phyloP scores from a whole-genome alignment of 1,140 invertebrate species.

The Zaprionus ghesquierei region DNA sequence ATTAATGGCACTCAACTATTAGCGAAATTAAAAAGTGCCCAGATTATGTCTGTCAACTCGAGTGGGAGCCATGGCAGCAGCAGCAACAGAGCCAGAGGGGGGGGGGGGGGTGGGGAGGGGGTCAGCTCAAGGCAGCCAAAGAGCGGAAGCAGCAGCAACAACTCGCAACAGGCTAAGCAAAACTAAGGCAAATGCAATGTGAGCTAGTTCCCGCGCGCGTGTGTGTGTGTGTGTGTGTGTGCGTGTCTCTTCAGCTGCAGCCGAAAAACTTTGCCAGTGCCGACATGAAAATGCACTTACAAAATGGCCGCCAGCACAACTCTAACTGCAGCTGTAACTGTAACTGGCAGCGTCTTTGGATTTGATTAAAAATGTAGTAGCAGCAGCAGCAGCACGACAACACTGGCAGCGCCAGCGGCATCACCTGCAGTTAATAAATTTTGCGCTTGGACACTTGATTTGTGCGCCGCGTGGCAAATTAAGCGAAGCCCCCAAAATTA shows the following conservation, averaged over 20 bases:
- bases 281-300: conserved; percentile 39
- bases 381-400: neutral
- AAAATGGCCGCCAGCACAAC: conserved; percentile 5
- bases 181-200: neutral
- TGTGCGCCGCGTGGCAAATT: conserved; percentile 12
- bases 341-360: neutral
- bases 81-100: neutral
- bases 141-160: neutral
- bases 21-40: conserved; percentile 75
- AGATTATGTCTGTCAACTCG: conserved; percentile 56
- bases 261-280: conserved; percentile 8
- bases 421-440: conserved; percentile 31
- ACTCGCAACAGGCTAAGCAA: conserved; percentile 16
- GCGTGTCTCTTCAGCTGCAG: neutral
- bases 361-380: conserved; percentile 26
- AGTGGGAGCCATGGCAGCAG: neutral
- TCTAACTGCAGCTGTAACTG: neutral
- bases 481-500: conserved; percentile 17
- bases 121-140: neutral
- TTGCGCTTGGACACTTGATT: conserved; percentile 21
- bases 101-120: too few species aligned
- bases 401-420: neutral
- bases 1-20: conserved; percentile 81
- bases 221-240: neutral
- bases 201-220: neutral